These are phyloP conservation scores for Falco peregrinus DNA, from an alignment of 2,797 vertebrate genomes.

Conservation along the genomic window DNA sequence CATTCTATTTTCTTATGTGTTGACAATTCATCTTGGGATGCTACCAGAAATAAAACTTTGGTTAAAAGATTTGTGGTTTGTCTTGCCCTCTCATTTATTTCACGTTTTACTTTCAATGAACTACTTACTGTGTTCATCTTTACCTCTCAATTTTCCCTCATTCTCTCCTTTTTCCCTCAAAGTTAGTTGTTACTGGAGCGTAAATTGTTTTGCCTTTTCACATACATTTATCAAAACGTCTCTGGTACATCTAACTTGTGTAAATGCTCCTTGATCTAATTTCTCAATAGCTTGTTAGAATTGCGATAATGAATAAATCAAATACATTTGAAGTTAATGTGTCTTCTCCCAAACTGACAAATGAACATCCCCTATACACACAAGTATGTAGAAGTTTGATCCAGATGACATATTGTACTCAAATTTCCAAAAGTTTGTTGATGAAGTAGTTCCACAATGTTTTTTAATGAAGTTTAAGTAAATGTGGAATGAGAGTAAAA, in stretches of 20 bases:
- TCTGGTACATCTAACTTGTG: neutral
- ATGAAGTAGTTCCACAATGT: neutral
- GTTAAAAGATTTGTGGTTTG: neutral
- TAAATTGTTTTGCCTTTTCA: neutral
- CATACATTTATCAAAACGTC: neutral
- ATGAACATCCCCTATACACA: too few relatives aligned
- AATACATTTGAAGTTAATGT: neutral
- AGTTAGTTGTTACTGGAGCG: neutral
- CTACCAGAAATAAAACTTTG: neutral
- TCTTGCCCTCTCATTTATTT: neutral
- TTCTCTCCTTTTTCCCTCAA: neutral
- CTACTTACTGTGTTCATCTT: neutral
- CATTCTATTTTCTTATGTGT: neutral
- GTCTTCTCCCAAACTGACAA: neutral
- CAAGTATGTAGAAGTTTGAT: neutral
- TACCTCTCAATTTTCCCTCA: neutral
- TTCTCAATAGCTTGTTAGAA: neutral
- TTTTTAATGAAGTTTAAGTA: neutral
- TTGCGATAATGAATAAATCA: neutral
- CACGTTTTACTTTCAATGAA: neutral
- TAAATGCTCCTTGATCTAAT: neutral
- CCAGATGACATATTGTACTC: neutral
- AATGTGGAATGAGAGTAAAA: neutral
- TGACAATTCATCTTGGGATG: neutral
- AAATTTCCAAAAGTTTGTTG: neutral